A percentile compares a stretch with the other conserved stretches of the same genome.
phyloP scores from a whole-genome alignment of 1,140 invertebrate genomes.

The Sarcophaga bullata region DNA sequence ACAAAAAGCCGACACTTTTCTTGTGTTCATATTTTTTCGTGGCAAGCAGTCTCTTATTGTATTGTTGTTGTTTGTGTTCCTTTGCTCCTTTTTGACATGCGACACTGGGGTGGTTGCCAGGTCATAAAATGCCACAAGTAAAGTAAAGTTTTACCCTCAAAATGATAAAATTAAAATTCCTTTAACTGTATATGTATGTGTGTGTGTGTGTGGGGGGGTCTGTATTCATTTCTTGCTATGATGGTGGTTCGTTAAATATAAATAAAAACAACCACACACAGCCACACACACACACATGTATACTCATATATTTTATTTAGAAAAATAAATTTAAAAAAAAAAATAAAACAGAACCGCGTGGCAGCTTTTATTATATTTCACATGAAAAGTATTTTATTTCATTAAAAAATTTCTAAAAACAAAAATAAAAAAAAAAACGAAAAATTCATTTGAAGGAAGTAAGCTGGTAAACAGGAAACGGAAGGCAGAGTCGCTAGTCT shows the following conservation, averaged over 20 bases:
- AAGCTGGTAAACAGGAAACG: conserved; percentile 23
- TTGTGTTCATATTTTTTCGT: too few relatives aligned
- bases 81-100: conserved; percentile 16
- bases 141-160: background rate
- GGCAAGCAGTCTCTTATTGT: background rate
- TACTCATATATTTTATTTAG: background rate
- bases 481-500: background rate
- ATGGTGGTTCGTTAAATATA: too few relatives aligned
- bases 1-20: background rate
- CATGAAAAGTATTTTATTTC: too few relatives aligned
- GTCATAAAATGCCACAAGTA: conserved; percentile 11
- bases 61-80: background rate
- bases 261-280: too few relatives aligned
- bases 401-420: background rate
- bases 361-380: background rate
- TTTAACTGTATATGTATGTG: too few relatives aligned
- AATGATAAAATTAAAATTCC: too few relatives aligned
- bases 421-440: background rate
- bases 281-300: too few relatives aligned
- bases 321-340: background rate
- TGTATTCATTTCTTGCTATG: too few relatives aligned
- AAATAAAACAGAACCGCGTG: background rate
- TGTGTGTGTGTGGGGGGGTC: too few relatives aligned
- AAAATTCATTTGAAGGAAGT: background rate
- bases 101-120: background rate